Conservation (phyloP, 2,888 invertebrate species). For the Alsophila aescularia region DNA sequence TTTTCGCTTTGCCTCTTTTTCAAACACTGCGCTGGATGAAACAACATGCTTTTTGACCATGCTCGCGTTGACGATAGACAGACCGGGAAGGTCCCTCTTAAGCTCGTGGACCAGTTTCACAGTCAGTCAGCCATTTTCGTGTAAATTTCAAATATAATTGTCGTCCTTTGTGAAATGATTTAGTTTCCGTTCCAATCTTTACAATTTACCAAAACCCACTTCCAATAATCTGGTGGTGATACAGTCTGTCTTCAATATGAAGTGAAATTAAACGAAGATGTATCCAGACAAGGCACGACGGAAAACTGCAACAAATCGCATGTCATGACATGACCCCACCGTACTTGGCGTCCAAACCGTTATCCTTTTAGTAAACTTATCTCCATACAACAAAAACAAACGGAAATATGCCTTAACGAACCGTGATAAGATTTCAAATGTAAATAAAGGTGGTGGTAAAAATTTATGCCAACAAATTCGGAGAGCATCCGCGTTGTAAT, state of each 20-base stretch:
- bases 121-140: too few species aligned
- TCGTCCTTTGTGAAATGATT: too few species aligned
- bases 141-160: too few species aligned
- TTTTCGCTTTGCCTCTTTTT: too few species aligned
- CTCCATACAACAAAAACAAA: constrained; percentile 1
- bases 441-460: constrained; percentile 7
- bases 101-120: too few species aligned
- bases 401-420: constrained; percentile 22
- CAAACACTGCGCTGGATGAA: too few species aligned
- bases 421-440: constrained; percentile 10
- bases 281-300: constrained; percentile 44
- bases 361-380: constrained; percentile 48
- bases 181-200: too few species aligned
- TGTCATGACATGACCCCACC: constrained; percentile 71
- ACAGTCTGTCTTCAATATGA: not conserved
- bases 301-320: constrained; percentile 75
- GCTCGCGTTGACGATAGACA: too few species aligned
- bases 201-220: too few species aligned
- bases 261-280: constrained; percentile 26
- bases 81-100: too few species aligned
- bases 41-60: too few species aligned
- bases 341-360: constrained; percentile 69
- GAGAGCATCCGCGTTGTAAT: constrained; percentile 31
- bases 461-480: constrained; percentile 34
- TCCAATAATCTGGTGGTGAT: too few species aligned